These are phyloP conservation scores for Dolomedes plantarius DNA, from an alignment of 2,888 invertebrate species.

Conservation along the genomic window DNA sequence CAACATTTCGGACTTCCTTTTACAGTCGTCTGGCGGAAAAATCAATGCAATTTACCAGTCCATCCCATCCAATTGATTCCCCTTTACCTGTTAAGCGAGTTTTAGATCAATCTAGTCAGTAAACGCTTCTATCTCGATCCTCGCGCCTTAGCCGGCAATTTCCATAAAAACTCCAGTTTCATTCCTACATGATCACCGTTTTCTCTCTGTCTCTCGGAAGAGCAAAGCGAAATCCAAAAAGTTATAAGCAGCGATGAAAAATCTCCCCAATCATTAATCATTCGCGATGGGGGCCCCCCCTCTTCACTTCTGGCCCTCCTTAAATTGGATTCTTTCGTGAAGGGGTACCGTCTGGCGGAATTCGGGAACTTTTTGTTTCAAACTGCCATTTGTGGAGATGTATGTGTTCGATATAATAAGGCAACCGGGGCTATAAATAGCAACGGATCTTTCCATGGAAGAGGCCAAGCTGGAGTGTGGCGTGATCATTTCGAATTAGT, in stretches of 20 bases:
- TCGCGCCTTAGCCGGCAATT: too few relatives aligned
- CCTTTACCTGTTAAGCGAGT: too few relatives aligned
- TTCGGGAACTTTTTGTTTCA: neutral
- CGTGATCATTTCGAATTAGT: neutral
- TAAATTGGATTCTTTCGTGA: conserved; percentile 16
- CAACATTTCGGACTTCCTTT: too few relatives aligned
- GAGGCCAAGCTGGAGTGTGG: neutral
- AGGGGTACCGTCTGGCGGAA: neutral
- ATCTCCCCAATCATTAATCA: neutral
- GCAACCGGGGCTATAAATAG: neutral
- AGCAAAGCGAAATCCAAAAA: neutral
- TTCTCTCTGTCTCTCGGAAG: neutral
- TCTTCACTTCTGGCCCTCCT: neutral
- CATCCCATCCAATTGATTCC: too few relatives aligned
- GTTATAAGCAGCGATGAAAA: neutral
- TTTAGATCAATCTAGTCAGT: too few relatives aligned
- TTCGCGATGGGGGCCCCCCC: neutral
- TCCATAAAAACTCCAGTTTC: too few relatives aligned
- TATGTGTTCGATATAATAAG: neutral
- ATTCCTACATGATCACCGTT: too few relatives aligned
- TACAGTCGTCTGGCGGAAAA: too few relatives aligned
- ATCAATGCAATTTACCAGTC: too few relatives aligned
- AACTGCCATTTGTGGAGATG: neutral
- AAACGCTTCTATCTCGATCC: too few relatives aligned
- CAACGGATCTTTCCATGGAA: neutral